Evolutionary conservation across 2,888 invertebrate species (phyloP).

Genomic region (Melangyna quadrimaculata): DNA sequence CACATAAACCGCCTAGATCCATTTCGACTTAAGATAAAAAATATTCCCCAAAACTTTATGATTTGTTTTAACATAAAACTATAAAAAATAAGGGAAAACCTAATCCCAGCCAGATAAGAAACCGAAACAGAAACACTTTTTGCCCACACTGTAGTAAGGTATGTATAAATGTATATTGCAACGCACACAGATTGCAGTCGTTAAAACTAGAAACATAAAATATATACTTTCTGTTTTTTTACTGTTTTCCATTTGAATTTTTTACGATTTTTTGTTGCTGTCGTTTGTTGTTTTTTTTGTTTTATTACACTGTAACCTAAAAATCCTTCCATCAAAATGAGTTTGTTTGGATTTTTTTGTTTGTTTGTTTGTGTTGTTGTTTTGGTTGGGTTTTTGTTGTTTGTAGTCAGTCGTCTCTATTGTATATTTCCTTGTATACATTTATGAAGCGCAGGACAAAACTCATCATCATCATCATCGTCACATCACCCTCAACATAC

Average conservation of each 20-base stretch:
- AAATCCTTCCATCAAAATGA: constrained; percentile 44
- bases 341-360: constrained; percentile 24
- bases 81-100: constrained; percentile 5
- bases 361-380: not conserved
- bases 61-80: constrained; percentile 25
- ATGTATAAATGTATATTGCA: constrained; percentile 12
- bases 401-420: not conserved
- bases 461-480: constrained; percentile 39
- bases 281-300: not conserved
- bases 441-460: constrained; percentile 43
- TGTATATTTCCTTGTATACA: not conserved
- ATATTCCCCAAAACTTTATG: constrained; percentile 3
- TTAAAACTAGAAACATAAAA: constrained; percentile 44
- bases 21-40: not conserved
- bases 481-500: not conserved
- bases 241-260: constrained; percentile 60
- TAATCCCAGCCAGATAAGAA: not conserved
- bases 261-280: constrained; percentile 37
- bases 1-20: not conserved
- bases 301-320: constrained; percentile 36
- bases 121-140: constrained; percentile 21
- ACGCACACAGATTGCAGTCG: constrained; percentile 57
- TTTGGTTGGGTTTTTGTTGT: not conserved
- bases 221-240: constrained; percentile 39
- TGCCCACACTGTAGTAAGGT: constrained; percentile 6